These are phyloP conservation scores for Grus americana DNA, from an alignment of 2,113 vertebrate species.

Conservation along the genomic window DNA sequence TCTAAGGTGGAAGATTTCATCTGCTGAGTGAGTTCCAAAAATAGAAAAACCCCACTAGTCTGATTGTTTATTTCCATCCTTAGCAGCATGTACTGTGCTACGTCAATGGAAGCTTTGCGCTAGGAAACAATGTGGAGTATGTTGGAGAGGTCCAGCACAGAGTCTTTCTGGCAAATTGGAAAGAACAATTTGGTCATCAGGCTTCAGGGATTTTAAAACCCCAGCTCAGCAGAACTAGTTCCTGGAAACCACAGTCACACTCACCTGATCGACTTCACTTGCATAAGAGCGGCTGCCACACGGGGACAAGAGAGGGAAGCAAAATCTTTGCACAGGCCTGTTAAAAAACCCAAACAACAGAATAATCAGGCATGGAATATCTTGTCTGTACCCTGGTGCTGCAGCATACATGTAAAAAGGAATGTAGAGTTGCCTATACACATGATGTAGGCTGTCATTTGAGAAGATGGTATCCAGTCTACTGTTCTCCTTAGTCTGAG, in stretches of 20 bases:
- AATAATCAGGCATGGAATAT: not conserved
- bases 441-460: not conserved
- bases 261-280: constrained; percentile 70
- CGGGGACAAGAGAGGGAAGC: not conserved
- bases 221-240: not conserved
- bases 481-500: not conserved
- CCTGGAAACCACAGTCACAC: constrained; percentile 21
- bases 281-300: constrained; percentile 52
- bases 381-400: not conserved
- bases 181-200: not conserved
- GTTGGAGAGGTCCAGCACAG: not conserved
- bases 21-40: constrained; percentile 39
- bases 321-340: constrained; percentile 49
- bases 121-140: constrained; percentile 21
- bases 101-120: constrained; percentile 20
- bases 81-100: not conserved
- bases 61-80: constrained; percentile 52
- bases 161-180: not conserved
- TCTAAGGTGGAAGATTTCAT: constrained; percentile 3
- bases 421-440: not conserved
- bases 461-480: not conserved
- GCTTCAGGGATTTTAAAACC: not conserved
- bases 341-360: not conserved
- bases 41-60: not conserved
- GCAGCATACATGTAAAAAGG: not conserved